Conservation (phyloP, 1,140 invertebrate genomes). For the Ptiloglossa arizonensis region DNA sequence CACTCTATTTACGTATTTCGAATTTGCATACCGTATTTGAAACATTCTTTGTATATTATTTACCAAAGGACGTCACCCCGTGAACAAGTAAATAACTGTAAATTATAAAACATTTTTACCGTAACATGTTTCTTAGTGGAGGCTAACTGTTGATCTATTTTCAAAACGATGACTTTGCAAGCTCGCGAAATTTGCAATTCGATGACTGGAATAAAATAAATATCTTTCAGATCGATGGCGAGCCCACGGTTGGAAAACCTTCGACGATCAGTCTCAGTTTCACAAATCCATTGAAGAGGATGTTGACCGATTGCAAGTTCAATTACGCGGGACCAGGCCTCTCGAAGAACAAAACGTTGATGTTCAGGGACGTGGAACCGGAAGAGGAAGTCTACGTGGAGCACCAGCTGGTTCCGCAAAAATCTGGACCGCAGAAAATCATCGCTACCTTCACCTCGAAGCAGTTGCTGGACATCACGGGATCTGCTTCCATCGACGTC, state of each 20-base stretch:
- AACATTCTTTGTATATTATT: too few species aligned
- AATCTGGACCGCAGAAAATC: constrained; percentile 82
- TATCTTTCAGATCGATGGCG: constrained; percentile 82
- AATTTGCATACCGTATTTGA: too few species aligned
- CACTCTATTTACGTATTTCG: too few species aligned
- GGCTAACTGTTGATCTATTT: too few species aligned
- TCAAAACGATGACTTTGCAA: too few species aligned
- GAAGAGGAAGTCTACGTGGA: constrained; percentile 81
- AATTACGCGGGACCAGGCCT: constrained; percentile 87
- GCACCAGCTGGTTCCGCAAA: constrained; percentile 82
- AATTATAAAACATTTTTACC: too few species aligned
- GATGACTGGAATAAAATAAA: not conserved
- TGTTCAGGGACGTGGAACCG: constrained; percentile 82
- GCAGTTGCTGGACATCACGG: constrained; percentile 86
- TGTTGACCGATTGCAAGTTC: constrained; percentile 85
- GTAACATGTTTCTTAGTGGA: too few species aligned
- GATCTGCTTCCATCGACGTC: constrained; percentile 82
- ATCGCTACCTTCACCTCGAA: constrained; percentile 86
- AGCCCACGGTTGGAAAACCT: constrained; percentile 82
- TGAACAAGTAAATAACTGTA: too few species aligned
- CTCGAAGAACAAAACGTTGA: constrained; percentile 82
- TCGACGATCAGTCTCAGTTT: constrained; percentile 84
- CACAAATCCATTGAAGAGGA: constrained; percentile 85
- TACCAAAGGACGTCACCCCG: too few species aligned
- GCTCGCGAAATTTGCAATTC: too few species aligned